These are phyloP conservation scores for Norana najaformis DNA, from an alignment of 2,888 invertebrate genomes.

Conservation along the genomic window DNA sequence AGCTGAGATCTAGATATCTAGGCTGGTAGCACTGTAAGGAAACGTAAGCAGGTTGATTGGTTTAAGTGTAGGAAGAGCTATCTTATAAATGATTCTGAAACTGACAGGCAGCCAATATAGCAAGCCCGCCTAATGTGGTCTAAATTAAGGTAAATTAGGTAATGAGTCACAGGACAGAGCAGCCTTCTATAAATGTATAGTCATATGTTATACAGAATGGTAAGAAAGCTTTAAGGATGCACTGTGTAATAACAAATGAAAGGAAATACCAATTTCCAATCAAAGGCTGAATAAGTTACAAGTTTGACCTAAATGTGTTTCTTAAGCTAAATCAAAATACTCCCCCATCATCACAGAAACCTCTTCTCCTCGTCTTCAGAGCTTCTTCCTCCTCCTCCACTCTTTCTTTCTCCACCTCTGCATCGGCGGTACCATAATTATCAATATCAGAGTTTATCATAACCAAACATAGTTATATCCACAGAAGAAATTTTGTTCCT, in stretches of 20 bases:
- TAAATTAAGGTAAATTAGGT: conserved; percentile 13
- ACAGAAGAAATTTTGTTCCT: not conserved
- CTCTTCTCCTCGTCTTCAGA: not conserved
- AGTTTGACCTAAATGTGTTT: not conserved
- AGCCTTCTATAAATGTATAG: not conserved
- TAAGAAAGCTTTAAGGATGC: not conserved
- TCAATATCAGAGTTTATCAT: too few species aligned
- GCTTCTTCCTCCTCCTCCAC: not conserved
- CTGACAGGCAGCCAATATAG: too few species aligned
- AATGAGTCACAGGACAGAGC: not conserved
- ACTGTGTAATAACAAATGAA: not conserved
- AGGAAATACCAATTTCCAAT: not conserved
- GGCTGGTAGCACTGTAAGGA: too few species aligned
- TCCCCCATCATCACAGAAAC: not conserved
- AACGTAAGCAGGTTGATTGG: too few species aligned
- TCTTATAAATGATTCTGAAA: too few species aligned
- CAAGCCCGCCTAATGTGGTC: not conserved
- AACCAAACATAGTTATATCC: not conserved
- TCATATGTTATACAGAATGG: not conserved
- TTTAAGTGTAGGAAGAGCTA: too few species aligned
- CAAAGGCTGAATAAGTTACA: not conserved
- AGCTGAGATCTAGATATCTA: too few species aligned
- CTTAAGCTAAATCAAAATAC: not conserved
- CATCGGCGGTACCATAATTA: not conserved
- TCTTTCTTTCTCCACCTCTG: not conserved